Evolutionary conservation across 2,113 vertebrate genomes (phyloP).

Genomic region (Rhinoderma darwinii): DNA sequence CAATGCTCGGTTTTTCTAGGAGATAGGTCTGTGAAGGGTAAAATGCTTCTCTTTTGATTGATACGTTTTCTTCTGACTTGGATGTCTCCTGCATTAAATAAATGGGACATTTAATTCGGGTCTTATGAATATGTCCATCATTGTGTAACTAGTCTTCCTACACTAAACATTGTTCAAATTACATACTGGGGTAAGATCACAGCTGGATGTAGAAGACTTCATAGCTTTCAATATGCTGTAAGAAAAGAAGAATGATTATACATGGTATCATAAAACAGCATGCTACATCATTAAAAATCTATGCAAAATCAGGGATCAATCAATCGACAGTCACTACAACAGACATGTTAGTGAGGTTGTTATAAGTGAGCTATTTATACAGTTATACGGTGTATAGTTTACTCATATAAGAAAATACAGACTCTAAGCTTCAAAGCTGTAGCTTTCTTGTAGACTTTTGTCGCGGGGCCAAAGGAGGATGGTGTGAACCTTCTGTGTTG

Average conservation of each 20-base stretch:
- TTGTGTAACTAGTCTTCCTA: background rate
- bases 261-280: background rate
- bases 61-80: constrained; percentile 82
- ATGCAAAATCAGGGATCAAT: background rate
- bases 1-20: constrained; percentile 80
- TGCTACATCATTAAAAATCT: background rate
- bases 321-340: background rate
- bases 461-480: no score
- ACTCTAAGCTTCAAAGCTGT: background rate
- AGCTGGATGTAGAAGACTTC: constrained; percentile 88
- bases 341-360: background rate
- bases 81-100: constrained; percentile 74
- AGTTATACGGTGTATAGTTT: background rate
- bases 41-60: constrained; percentile 89
- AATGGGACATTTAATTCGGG: background rate
- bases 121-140: background rate
- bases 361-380: background rate
- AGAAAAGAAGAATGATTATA: constrained; percentile 26
- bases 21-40: constrained; percentile 87
- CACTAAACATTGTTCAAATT: background rate
- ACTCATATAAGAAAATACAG: background rate
- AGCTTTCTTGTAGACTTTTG: no score
- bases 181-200: constrained; percentile 87
- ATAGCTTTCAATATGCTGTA: constrained; percentile 92
- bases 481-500: no score